Base-by-base conservation (phyloP, 2,113 vertebrate species). In the Hassar affinis region DNA sequence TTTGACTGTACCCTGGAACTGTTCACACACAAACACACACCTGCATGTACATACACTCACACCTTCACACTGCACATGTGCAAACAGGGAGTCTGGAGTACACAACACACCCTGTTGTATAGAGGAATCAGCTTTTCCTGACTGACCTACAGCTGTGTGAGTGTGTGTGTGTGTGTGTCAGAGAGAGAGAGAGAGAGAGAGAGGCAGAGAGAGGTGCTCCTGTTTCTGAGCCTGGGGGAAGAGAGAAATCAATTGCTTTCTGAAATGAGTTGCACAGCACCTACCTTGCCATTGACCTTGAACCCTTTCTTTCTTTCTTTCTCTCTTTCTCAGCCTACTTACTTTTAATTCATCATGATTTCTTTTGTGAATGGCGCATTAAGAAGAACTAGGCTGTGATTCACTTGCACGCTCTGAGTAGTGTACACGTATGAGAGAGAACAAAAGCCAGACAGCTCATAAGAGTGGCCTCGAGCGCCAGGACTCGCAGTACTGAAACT, bases 241-340 rank as follows among this genome's bases (percentile, higher is more conserved):
- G 80, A 77, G 78, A 79, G 79, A 82, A 85, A 87, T 87, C 86
- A 82, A 87, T 85, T 80, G 82, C 69, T 82, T 78, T 79, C 62
- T 85, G 77, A 85, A 87, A 81, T 78, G 47, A 78, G 83, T 85
- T 83, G 79, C 79, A 82, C 79, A 72, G 64, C 64, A 68, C 56
- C 84, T 45, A 30, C 62, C 71, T 52, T 14, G 20, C 52, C 38
- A 59, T 22, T 82, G 86, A 85, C 84, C 77, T 87, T 87, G 86
- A 87, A 85, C 56, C 45, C 33, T 17, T 66, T 59, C 27, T 82
- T 35, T 62, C 25, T 66, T 42, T 80, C 20, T 25, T 22, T 85
- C 18, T 33, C 11, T 52, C 61, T 10, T 9, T 72, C 30, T 85
- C n/a, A 72, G 33, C 54, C 25, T 85, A 14, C 69, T 62, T 75